These are phyloP conservation scores for Aplochiton taeniatus DNA, from an alignment of 2,797 vertebrate genomes.

Conservation along the genomic window DNA sequence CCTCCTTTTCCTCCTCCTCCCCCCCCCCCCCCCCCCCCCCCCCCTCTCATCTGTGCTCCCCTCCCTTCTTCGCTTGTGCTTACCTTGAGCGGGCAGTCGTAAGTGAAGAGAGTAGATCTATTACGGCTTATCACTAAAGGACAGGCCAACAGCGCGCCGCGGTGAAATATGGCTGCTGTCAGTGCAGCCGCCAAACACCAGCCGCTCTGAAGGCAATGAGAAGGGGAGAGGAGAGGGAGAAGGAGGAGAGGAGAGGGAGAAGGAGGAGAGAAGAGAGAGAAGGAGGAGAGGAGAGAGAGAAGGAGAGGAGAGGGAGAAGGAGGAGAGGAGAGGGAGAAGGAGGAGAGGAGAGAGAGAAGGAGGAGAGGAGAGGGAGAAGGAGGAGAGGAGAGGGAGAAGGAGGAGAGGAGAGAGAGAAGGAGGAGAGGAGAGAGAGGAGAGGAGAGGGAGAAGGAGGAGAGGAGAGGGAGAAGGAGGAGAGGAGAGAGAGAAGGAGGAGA, in stretches of 20 bases:
- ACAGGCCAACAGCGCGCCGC: constrained; percentile 75
- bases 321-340: constrained; percentile 7
- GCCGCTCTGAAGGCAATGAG: constrained; percentile 56
- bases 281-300: constrained; percentile 2
- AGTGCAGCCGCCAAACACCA: constrained; percentile 60
- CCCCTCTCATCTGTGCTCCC: not conserved
- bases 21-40: not conserved
- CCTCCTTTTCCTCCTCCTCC: not conserved
- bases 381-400: not conserved
- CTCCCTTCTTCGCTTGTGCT: constrained; percentile 33
- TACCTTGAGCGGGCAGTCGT: constrained; percentile 67
- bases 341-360: not conserved
- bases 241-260: not conserved
- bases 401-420: not conserved
- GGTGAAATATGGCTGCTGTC: constrained; percentile 94
- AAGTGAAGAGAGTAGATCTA: constrained; percentile 82
- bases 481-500: not conserved
- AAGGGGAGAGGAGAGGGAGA: constrained; percentile 18
- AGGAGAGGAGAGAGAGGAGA: constrained; percentile 1
- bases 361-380: constrained; percentile 7
- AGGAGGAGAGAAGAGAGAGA: not conserved
- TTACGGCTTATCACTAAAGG: constrained; percentile 91
- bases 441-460: not conserved
- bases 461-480: too few relatives aligned
- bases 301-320: not conserved